A percentile compares a stretch with the other conserved stretches of the same genome.
These are phyloP conservation scores for Bolinopsis microptera DNA, from an alignment of 37 sponge, comb jelly and placozoan genomes.

Conservation along the genomic window DNA sequence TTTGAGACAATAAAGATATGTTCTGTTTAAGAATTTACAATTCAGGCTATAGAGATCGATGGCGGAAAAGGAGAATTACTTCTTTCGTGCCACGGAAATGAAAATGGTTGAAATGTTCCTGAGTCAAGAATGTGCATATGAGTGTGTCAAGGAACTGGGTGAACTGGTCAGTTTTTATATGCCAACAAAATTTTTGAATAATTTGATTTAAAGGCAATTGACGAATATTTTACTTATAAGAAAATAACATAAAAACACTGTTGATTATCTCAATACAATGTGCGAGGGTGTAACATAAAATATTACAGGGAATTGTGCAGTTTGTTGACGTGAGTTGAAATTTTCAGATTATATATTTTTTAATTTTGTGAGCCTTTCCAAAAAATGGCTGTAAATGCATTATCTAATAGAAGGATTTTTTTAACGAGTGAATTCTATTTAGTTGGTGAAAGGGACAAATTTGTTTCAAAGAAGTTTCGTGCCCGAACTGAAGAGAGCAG, in stretches of 20 bases:
- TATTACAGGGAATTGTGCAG: not conserved
- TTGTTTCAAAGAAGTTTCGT: conserved; percentile 97
- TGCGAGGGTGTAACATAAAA: too few relatives aligned
- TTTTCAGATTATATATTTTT: not conserved
- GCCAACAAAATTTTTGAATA: too few relatives aligned
- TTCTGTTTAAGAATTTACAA: too few relatives aligned
- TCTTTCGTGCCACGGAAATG: conserved; percentile 97
- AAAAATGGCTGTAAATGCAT: too few relatives aligned
- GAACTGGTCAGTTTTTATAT: conserved; percentile 84
- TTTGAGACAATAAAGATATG: too few relatives aligned
- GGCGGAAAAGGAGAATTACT: not conserved
- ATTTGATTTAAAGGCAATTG: too few relatives aligned
- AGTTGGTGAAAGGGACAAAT: conserved; percentile 95
- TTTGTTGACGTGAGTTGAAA: conserved; percentile 4
- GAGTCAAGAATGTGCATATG: conserved; percentile 91
- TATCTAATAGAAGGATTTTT: too few relatives aligned
- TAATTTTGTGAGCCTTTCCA: not conserved
- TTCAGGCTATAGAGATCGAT: not conserved
- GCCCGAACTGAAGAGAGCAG: conserved; percentile 91
- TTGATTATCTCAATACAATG: too few relatives aligned
- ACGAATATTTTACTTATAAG: too few relatives aligned
- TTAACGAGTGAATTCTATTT: too few relatives aligned
- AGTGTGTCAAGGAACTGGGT: conserved; percentile 93
- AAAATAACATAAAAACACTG: too few relatives aligned
- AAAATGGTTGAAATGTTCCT: conserved; percentile 91